phyloP scores from a whole-genome alignment of 2,797 vertebrate genomes.

The Sebastes miniatus region DNA sequence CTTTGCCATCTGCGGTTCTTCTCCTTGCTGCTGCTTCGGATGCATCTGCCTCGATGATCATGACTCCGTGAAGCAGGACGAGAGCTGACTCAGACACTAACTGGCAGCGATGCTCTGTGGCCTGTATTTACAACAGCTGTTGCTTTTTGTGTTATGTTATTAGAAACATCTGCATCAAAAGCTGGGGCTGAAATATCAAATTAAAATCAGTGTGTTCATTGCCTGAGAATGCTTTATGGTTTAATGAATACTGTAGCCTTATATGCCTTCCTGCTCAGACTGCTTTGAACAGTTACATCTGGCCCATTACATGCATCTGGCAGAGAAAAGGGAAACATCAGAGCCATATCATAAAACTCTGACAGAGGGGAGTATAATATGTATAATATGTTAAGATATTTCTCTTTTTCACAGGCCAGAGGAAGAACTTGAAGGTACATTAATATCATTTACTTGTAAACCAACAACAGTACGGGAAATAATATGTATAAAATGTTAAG shows the following conservation, averaged over 20 bases:
- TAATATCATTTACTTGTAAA: not conserved
- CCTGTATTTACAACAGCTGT: constrained; percentile 47
- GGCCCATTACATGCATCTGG: not conserved
- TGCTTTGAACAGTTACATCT: constrained; percentile 24
- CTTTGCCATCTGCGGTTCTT: constrained; percentile 64
- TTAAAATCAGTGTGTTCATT: constrained; percentile 14
- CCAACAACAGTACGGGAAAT: not conserved
- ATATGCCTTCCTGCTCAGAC: not conserved
- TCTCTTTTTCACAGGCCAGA: not conserved
- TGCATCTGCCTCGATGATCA: constrained; percentile 32
- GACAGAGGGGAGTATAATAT: not conserved
- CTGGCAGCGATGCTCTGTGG: not conserved
- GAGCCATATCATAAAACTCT: not conserved
- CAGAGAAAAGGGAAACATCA: constrained; percentile 6
- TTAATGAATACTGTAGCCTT: not conserved
- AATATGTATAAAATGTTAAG: not conserved
- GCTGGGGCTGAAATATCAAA: constrained; percentile 15
- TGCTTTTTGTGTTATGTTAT: constrained; percentile 8
- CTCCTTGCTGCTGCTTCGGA: constrained; percentile 12
- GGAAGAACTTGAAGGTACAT: not conserved
- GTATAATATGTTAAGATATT: not conserved
- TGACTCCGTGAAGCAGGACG: constrained; percentile 3
- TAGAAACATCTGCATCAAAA: constrained; percentile 47
- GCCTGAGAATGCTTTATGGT: not conserved
- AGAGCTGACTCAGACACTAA: constrained; percentile 13